Conservation (phyloP, 2,888 invertebrate genomes). For the Drosophila flavopinicola region DNA sequence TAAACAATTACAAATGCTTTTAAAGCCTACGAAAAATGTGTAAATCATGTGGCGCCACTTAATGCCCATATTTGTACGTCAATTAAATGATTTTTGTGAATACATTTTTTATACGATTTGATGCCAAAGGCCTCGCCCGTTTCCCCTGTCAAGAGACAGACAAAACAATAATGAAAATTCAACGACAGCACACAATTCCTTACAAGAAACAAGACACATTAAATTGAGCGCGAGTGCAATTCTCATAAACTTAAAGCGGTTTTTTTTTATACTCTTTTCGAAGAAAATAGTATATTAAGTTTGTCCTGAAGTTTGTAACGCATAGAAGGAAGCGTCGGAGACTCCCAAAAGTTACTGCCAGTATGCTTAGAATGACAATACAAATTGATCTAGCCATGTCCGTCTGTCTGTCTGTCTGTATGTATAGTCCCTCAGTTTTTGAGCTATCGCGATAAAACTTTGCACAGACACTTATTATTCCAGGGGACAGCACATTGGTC, state of each 20-base stretch:
- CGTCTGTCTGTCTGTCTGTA: too few relatives aligned
- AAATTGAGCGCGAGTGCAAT: conserved; percentile 50
- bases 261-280: too few relatives aligned
- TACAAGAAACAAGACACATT: conserved; percentile 54
- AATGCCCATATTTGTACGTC: conserved; percentile 52
- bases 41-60: conserved; percentile 58
- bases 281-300: too few relatives aligned
- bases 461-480: too few relatives aligned
- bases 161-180: conserved; percentile 11
- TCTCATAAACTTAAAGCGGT: conserved; percentile 38
- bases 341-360: too few relatives aligned
- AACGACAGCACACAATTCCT: conserved; percentile 40
- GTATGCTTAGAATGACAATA: too few relatives aligned
- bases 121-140: conserved; percentile 46
- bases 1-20: conserved; percentile 41
- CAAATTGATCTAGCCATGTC: too few relatives aligned
- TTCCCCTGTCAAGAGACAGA: conserved; percentile 24
- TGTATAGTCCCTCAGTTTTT: too few relatives aligned
- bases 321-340: too few relatives aligned
- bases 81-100: conserved; percentile 39
- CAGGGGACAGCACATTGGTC: too few relatives aligned
- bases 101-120: conserved; percentile 13
- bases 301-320: too few relatives aligned
- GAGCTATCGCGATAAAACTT: too few relatives aligned
- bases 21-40: conserved; percentile 34